phyloP scores from a whole-genome alignment of 2,888 invertebrate genomes.

The Troides oblongomaculatus region DNA sequence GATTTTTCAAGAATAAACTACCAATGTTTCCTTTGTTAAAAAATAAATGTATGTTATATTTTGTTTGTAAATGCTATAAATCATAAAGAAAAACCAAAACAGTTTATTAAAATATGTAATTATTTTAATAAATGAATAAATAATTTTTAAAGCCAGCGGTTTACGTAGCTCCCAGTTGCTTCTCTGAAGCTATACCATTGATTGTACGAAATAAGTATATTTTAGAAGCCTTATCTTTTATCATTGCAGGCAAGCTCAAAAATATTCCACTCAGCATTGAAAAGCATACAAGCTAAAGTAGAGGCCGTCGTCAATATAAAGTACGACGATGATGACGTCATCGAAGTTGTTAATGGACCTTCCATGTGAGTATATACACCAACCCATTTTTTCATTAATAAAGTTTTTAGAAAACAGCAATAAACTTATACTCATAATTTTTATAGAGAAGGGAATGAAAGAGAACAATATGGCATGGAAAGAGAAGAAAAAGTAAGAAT shows the following conservation, averaged over 20 bases:
- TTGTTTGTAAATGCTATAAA: too few relatives aligned
- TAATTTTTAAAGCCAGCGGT: too few relatives aligned
- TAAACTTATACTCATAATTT: conserved; percentile 7
- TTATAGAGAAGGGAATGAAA: conserved; percentile 44
- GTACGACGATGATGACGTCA: conserved; percentile 73
- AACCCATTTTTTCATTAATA: background rate
- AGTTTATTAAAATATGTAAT: too few relatives aligned
- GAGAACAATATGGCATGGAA: conserved; percentile 17
- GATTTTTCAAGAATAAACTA: too few relatives aligned
- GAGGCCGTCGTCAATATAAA: conserved; percentile 80
- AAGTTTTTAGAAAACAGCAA: background rate
- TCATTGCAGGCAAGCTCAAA: conserved; percentile 82
- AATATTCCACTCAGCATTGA: conserved; percentile 83
- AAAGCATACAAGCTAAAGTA: conserved; percentile 81
- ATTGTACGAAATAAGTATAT: too few relatives aligned
- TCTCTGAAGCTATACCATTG: too few relatives aligned
- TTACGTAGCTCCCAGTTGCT: too few relatives aligned
- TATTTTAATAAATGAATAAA: too few relatives aligned
- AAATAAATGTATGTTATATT: too few relatives aligned
- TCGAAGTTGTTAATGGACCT: conserved; percentile 70
- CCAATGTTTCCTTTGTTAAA: too few relatives aligned
- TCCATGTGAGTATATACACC: conserved; percentile 48
- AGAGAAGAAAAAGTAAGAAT: conserved; percentile 18
- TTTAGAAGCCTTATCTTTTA: conserved; percentile 8
- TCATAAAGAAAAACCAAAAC: too few relatives aligned